Base-by-base conservation (phyloP, 2,888 invertebrate genomes). In the Imbricaverruca yamaguchii region DNA sequence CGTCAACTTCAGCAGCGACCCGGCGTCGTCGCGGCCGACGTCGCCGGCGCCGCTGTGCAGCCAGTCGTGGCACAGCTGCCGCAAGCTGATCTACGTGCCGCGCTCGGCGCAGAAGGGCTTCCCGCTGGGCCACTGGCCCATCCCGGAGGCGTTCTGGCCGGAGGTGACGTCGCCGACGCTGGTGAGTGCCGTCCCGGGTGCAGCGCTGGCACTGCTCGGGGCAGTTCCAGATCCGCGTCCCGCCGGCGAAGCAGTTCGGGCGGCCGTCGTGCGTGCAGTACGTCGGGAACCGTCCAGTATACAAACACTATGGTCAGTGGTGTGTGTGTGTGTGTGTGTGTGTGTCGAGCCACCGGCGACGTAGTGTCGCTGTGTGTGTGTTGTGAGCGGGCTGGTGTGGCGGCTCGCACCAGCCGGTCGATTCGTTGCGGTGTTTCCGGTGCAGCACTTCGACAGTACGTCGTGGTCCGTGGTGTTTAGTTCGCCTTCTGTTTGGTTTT, bases 71-170 rank as follows among this genome's bases (percentile, higher is more conserved):
- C 96, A 97, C 86, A 93, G 91, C 67, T 94, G 94, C 86, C 89
- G 95, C 56, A 91, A 92, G 84, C 91, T 95, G 86, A 97, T 98
- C 85, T 97, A 96, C 87, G 97, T 98, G 57, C 96, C 95, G 57
- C 90, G 96, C 85, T 92, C 94, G 18, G 94, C 95, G 59, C 95
- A 95, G 87, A 96, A 96, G 87, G 89, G 94, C 53, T 96, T 94
- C 87, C 93, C 95, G 79, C 93, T 93, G 81, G 97, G 98, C 63
- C 97, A 96, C 88, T 99, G 99, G 99, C 98, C 98, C 0, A 94
- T 99, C 85, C 99, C 99, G 0, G 99, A 99, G 88, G 94, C 96
- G 0, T 99, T 96, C 88, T 97, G 98, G 93, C 98, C 98, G 0
- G 98, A 98, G 87, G 91, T 94, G 0, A 94, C 92, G 85, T 93